Evolutionary conservation across 2,888 invertebrate species (phyloP), one percentile per base, ranked within the genome.

Genomic region (Caenorhabditis uteleia): DNA sequence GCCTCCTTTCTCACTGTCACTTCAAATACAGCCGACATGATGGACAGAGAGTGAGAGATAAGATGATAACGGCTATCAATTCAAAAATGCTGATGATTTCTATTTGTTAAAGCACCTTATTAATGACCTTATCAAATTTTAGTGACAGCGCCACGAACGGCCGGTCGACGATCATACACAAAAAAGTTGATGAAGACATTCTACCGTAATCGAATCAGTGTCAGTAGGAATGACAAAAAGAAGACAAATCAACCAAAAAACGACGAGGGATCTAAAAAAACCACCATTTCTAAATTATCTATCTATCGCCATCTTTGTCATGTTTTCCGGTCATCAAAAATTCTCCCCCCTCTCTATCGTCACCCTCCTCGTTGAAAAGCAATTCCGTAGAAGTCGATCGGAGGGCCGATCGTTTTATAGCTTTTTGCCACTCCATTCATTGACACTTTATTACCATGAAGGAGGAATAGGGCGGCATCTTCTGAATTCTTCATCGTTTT

Each of bases 401-500:
- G 14, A 16, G 33, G n/a, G 36, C 33, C 34, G 40, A 33, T 20
- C 29, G 34, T 56, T 61, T 61, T 61, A 61, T 50, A 50, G 61
- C 55, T 50, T 61, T 54, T 56, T 51, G 61, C 49, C 61, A 61
- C 61, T 59, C 53, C 27, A 51, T 59, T 43, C 44, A 48, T 53
- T 53, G 55, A 55, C 61, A 61, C 61, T 61, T 61, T 61, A 61
- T 61, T 61, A 61, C 61, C 56, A 34, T 39, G 14, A 4, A n/a
- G n/a, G n/a, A n/a, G n/a, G n/a, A n/a, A n/a, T n/a, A n/a, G n/a
- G n/a, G n/a, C n/a, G n/a, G n/a, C 20, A 20, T 18, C 16, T 25
- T 18, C 34, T 25, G 23, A 5, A 3, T 10, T 40, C 14, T 12
- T 23, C 40, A 25, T 25, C 42, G 27, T 43, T 27, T 43, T 23